Conservation (phyloP, 2,113 vertebrate genomes). For the Ramphastos sulfuratus region DNA sequence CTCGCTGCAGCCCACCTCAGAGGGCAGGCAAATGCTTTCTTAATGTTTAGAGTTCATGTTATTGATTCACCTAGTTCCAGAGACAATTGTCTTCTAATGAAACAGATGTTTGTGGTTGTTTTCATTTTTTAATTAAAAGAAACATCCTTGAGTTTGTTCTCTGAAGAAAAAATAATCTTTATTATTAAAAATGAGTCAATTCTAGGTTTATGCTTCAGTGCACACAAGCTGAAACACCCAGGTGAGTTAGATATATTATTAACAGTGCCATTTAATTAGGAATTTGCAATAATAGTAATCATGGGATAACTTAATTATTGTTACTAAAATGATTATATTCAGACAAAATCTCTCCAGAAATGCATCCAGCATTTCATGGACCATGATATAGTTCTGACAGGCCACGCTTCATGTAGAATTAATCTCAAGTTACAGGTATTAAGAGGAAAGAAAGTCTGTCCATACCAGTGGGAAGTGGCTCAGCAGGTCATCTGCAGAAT, state of each 20-base stretch:
- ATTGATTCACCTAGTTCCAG: background rate
- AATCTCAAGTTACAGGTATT: background rate
- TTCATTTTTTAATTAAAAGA: constrained; percentile 37
- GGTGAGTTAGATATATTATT: background rate
- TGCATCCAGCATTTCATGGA: background rate
- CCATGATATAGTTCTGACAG: background rate
- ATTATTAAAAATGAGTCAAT: constrained; percentile 42
- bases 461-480: constrained; percentile 86
- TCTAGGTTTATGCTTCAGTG: background rate
- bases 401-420: background rate
- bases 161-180: constrained; percentile 31
- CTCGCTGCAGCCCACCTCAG: background rate
- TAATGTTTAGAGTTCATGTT: background rate
- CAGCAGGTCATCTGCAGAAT: constrained; percentile 82
- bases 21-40: background rate
- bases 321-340: background rate
- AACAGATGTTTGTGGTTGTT: background rate
- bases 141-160: background rate
- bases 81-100: background rate
- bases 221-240: background rate
- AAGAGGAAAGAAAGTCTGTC: background rate
- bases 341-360: background rate
- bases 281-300: constrained; percentile 16
- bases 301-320: constrained; percentile 2
- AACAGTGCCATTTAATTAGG: constrained; percentile 3